A percentile compares a stretch with the other conserved stretches of the same genome.
Conservation (phyloP, 1,140 invertebrate species). For the Planococcus citri region DNA sequence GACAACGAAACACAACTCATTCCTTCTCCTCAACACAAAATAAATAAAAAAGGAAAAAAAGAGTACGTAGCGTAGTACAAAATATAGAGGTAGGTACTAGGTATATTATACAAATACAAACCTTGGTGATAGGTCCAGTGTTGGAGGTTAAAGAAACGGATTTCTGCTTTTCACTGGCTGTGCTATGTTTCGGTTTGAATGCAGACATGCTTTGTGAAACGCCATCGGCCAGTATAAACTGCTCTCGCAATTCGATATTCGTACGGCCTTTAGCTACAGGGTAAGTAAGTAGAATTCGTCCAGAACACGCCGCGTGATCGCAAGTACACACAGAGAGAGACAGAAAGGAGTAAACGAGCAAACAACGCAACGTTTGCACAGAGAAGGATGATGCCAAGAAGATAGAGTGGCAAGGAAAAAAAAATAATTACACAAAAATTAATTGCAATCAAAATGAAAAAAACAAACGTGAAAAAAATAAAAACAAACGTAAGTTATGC, state of each 20-base stretch:
- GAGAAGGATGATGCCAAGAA: not conserved
- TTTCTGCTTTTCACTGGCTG: constrained; percentile 56
- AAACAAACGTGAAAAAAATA: constrained; percentile 23
- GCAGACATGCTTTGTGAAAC: constrained; percentile 95
- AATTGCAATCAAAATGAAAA: constrained; percentile 13
- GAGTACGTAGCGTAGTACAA: too few species aligned
- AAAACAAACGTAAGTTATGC: constrained; percentile 5
- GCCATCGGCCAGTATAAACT: constrained; percentile 95
- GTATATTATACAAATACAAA: constrained; percentile 32
- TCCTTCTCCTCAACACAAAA: too few species aligned
- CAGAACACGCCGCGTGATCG: constrained; percentile 13
- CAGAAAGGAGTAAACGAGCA: not conserved
- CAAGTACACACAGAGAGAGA: constrained; percentile 20
- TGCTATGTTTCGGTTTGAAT: constrained; percentile 79
- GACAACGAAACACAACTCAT: too few species aligned
- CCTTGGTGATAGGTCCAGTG: constrained; percentile 86
- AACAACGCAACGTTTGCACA: not conserved
- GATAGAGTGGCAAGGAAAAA: constrained; percentile 14
- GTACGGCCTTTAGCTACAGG: constrained; percentile 91
- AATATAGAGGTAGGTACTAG: too few species aligned
- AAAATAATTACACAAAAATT: constrained; percentile 17
- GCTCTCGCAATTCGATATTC: constrained; percentile 96
- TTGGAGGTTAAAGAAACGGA: constrained; percentile 45
- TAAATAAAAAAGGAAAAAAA: too few species aligned
- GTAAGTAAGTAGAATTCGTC: too few species aligned